A percentile compares a stretch with the other conserved stretches of the same genome.
Evolutionary conservation across 2,113 vertebrate genomes (phyloP).

Genomic region (Pseudopodoces humilis): DNA sequence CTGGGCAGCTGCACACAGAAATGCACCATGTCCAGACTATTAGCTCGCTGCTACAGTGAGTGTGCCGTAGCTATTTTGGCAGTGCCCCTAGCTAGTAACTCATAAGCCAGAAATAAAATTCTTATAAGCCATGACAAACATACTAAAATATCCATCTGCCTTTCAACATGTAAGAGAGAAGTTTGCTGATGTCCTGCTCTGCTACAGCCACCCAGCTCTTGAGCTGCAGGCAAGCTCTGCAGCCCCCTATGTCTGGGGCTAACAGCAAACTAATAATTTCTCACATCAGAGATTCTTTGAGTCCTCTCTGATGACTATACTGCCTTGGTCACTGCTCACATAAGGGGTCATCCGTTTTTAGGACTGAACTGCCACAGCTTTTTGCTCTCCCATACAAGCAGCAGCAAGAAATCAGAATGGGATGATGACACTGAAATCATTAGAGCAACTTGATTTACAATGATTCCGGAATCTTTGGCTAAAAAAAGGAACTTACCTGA

Average conservation of each 20-base stretch:
- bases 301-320: not conserved
- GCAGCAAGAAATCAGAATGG: not conserved
- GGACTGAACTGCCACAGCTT: not conserved
- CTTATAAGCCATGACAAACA: fast-evolving
- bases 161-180: not conserved
- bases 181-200: not conserved
- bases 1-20: not conserved
- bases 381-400: not conserved
- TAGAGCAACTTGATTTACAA: not conserved
- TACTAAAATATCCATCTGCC: not conserved
- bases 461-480: not conserved
- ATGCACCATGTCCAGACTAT: not conserved
- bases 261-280: not conserved
- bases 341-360: not conserved
- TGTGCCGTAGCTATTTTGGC: not conserved
- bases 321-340: not conserved
- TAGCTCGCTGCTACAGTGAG: not conserved
- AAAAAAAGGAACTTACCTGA: not conserved
- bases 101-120: not conserved
- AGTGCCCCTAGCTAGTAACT: not conserved
- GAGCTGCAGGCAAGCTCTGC: not conserved
- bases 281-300: not conserved
- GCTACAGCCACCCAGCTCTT: not conserved
- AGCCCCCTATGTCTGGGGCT: not conserved
- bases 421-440: not conserved